phyloP scores from a whole-genome alignment of 2,888 invertebrate species.

The Stegana nigrithorax region DNA sequence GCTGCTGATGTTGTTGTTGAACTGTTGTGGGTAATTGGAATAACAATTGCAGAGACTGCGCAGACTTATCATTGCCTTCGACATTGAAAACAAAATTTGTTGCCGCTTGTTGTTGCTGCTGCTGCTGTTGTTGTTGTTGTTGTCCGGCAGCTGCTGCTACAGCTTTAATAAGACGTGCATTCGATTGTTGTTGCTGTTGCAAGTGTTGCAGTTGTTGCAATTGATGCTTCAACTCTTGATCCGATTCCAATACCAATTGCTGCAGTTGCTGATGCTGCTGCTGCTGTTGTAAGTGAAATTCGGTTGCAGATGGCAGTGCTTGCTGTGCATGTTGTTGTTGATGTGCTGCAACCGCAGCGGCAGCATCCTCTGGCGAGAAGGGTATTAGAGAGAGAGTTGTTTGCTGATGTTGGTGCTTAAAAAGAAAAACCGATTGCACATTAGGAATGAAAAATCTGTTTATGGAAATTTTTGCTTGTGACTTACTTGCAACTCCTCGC shows the following conservation, averaged over 20 bases:
- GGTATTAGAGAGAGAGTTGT: constrained; percentile 65
- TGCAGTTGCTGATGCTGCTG: constrained; percentile 50
- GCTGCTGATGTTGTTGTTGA: constrained; percentile 41
- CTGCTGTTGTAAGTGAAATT: constrained; percentile 55
- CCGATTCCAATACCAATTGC: constrained; percentile 55
- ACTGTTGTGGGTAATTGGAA: constrained; percentile 66
- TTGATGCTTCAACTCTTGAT: constrained; percentile 61
- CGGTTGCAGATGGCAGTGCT: constrained; percentile 57
- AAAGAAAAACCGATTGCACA: too few species aligned
- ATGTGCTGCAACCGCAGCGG: constrained; percentile 40
- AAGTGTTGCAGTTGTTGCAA: constrained; percentile 48
- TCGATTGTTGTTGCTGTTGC: constrained; percentile 62
- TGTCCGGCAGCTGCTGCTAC: constrained; percentile 56
- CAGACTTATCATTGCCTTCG: constrained; percentile 65
- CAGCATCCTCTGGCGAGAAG: constrained; percentile 58
- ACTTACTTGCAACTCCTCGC: constrained; percentile 66
- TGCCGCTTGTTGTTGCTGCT: constrained; percentile 55
- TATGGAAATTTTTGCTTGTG: background rate
- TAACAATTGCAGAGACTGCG: constrained; percentile 66
- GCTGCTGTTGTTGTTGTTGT: constrained; percentile 44
- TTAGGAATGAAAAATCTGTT: background rate
- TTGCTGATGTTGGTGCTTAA: constrained; percentile 63
- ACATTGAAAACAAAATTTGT: constrained; percentile 68
- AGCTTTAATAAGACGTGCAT: constrained; percentile 62
- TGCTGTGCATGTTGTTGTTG: constrained; percentile 50